A percentile compares a stretch with the other conserved stretches of the same genome.
Evolutionary conservation across 2,113 vertebrate genomes (phyloP).

Genomic region (Zosterops lateralis): DNA sequence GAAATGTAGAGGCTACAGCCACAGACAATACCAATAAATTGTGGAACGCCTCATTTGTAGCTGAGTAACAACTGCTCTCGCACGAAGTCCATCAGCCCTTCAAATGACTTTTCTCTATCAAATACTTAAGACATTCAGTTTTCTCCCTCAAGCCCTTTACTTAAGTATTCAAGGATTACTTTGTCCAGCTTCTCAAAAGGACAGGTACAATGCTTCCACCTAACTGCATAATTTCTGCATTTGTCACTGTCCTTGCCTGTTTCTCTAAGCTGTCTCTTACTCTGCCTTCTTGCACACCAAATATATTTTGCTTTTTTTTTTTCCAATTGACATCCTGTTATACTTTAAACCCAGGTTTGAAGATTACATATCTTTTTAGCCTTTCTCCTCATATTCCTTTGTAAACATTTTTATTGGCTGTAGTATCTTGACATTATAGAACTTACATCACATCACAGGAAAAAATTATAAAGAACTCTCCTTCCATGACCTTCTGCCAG

Average conservation of each 20-base stretch:
- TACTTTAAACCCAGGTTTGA: not conserved
- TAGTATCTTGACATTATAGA: not conserved
- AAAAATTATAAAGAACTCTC: not conserved
- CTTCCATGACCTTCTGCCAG: not conserved
- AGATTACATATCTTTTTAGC: not conserved
- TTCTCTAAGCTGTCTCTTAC: not conserved
- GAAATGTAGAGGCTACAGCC: not conserved
- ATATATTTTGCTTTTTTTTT: not conserved
- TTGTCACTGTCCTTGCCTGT: not conserved
- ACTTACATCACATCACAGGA: not conserved
- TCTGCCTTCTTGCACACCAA: not conserved
- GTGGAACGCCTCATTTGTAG: not conserved
- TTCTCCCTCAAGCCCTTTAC: not conserved
- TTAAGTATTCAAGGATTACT: not conserved
- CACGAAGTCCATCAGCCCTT: not conserved
- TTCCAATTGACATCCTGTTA: not conserved
- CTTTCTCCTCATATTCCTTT: not conserved
- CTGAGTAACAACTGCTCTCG: not conserved
- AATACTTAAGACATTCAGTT: not conserved
- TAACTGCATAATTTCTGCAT: not conserved
- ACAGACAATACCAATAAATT: not conserved
- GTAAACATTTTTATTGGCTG: not conserved
- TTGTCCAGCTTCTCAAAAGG: not conserved
- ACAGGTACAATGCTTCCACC: not conserved
- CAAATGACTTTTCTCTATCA: not conserved